Evolutionary conservation across 2,888 invertebrate species (phyloP).

Genomic region (Troides oblongomaculatus): DNA sequence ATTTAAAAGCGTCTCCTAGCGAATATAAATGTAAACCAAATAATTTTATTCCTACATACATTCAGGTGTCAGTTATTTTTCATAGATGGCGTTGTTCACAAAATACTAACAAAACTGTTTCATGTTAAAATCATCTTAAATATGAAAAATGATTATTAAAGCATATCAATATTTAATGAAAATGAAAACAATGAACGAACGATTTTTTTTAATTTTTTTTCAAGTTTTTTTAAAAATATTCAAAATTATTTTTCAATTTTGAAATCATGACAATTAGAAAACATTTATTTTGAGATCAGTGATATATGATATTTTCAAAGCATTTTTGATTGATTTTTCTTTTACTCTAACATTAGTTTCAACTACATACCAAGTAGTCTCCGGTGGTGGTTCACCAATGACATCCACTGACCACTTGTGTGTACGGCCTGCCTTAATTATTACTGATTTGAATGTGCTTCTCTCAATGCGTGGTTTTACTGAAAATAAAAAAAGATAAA

Average conservation of each 20-base stretch:
- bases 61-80: neutral
- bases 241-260: too few species aligned
- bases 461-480: conserved; percentile 95
- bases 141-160: neutral
- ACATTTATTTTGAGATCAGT: neutral
- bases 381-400: conserved; percentile 96
- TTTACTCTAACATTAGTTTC: neutral
- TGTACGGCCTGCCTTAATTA: conserved; percentile 95
- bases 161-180: too few species aligned
- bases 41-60: neutral
- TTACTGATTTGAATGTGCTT: conserved; percentile 91
- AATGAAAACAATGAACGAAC: too few species aligned
- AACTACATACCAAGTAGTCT: conserved; percentile 85
- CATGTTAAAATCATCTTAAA: neutral
- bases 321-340: too few species aligned
- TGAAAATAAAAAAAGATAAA: conserved; percentile 61
- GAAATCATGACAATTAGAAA: neutral
- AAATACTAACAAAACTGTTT: neutral
- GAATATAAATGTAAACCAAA: neutral
- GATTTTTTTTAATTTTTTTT: too few species aligned
- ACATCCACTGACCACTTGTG: conserved; percentile 97
- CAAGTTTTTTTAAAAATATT: too few species aligned
- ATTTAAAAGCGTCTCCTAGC: conserved; percentile 34
- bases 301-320: neutral
- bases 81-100: conserved; percentile 8